These are phyloP conservation scores for Orestias chungarensis DNA, from an alignment of 2,797 vertebrate species.

Conservation along the genomic window DNA sequence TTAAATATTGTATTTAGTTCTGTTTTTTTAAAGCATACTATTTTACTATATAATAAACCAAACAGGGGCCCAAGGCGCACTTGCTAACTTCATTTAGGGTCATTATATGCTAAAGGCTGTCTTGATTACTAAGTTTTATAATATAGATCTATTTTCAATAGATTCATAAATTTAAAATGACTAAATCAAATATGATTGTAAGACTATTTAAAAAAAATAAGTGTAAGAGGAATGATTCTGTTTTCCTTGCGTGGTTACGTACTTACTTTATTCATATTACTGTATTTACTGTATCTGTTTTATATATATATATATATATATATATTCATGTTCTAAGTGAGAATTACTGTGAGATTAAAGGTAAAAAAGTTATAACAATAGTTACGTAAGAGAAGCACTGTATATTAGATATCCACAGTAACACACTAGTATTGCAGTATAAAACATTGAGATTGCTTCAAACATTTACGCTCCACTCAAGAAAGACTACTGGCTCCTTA, in stretches of 20 bases:
- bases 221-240: background rate
- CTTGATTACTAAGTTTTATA: background rate
- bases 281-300: background rate
- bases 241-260: background rate
- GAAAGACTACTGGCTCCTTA: too few species aligned
- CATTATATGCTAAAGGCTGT: background rate
- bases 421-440: constrained; percentile 13
- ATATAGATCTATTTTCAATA: background rate
- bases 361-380: too few species aligned
- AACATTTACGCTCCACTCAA: too few species aligned
- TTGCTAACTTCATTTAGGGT: background rate
- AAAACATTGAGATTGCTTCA: background rate
- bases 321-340: too few species aligned
- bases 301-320: too few species aligned
- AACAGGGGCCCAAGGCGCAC: background rate
- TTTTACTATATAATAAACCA: background rate
- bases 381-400: constrained; percentile 51
- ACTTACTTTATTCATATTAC: background rate
- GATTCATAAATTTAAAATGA: background rate
- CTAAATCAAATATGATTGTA: background rate
- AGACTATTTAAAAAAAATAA: background rate
- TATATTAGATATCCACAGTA: constrained; percentile 41
- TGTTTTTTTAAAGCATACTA: background rate
- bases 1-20: background rate
- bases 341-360: too few species aligned